These are phyloP conservation scores for Cancer borealis DNA, from an alignment of 2,888 invertebrate species.

Conservation along the genomic window DNA sequence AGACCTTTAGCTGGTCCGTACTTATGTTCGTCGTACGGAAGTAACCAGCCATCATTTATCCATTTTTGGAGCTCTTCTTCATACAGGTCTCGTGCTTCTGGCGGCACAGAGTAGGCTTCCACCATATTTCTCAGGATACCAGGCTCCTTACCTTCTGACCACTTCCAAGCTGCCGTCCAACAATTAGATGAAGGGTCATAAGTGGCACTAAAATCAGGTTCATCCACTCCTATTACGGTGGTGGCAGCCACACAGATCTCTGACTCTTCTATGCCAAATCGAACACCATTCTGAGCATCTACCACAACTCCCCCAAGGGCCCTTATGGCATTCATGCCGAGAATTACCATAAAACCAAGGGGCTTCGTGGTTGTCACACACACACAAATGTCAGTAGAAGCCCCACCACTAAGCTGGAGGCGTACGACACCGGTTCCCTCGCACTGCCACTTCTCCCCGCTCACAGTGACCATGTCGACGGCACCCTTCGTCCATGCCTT, in stretches of 20 bases:
- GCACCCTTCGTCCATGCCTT: conserved; percentile 47
- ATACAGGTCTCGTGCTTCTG: background rate
- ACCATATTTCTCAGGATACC: conserved; percentile 24
- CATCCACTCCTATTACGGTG: background rate
- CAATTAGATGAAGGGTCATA: conserved; percentile 7
- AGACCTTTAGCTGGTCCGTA: conserved; percentile 40
- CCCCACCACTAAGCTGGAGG: conserved; percentile 44
- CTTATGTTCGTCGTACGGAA: conserved; percentile 33
- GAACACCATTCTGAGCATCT: conserved; percentile 6
- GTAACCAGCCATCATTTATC: background rate
- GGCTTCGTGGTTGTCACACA: conserved; percentile 34
- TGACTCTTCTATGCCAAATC: conserved; percentile 15
- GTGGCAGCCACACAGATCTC: conserved; percentile 30
- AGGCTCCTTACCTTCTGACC: conserved; percentile 56
- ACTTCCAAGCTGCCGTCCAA: conserved; percentile 60
- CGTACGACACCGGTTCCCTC: conserved; percentile 47
- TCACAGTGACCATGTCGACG: conserved; percentile 45
- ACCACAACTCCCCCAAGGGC: conserved; percentile 49
- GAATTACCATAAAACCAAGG: conserved; percentile 39
- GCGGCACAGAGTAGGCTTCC: conserved; percentile 42
- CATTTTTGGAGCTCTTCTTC: conserved; percentile 33
- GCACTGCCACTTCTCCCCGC: conserved; percentile 59
- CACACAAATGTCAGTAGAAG: conserved; percentile 15
- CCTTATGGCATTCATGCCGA: conserved; percentile 49
- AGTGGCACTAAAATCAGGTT: conserved; percentile 35